Evolutionary conservation across 92 coral and sea anemone species (phyloP).

Genomic region (Paramuricea clavata): DNA sequence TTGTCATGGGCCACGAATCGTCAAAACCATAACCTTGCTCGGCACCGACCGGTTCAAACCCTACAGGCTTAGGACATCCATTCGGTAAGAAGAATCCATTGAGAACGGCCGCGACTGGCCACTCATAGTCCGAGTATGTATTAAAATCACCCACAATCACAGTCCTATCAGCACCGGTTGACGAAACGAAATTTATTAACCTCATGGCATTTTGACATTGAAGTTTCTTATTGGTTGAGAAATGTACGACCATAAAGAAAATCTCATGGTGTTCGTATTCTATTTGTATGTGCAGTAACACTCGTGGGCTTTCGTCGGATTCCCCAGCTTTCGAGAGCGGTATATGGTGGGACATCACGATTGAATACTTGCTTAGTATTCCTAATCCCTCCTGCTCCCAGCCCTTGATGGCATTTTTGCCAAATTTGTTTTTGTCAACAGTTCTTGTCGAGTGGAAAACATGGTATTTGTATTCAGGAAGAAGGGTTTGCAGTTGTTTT

Average conservation of each 20-base stretch:
- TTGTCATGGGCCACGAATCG: constrained; percentile 81
- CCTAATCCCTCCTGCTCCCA: constrained; percentile 98
- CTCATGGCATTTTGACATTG: constrained; percentile 92
- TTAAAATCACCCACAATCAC: constrained; percentile 91
- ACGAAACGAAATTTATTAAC: constrained; percentile 79
- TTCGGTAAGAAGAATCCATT: constrained; percentile 76
- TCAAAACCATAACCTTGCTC: constrained; percentile 82
- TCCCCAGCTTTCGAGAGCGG: constrained; percentile 60
- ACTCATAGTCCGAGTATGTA: constrained; percentile 82
- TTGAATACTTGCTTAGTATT: constrained; percentile 85
- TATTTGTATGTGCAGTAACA: constrained; percentile 81
- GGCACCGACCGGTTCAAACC: constrained; percentile 73
- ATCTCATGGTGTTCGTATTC: constrained; percentile 76
- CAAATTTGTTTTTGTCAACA: constrained; percentile 63
- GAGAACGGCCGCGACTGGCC: constrained; percentile 83
- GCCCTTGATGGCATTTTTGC: constrained; percentile 80
- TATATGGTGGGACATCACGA: constrained; percentile 76
- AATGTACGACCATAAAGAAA: constrained; percentile 81
- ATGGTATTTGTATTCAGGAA: constrained; percentile 76
- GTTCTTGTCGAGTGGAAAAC: constrained; percentile 75
- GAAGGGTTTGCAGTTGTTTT: constrained; percentile 70
- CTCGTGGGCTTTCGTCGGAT: constrained; percentile 75
- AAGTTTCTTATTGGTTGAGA: constrained; percentile 86
- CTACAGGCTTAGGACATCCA: constrained; percentile 64
- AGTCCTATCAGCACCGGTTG: constrained; percentile 79